Conservation (phyloP, 2,888 invertebrate genomes). For the Cheilosia urbana region DNA sequence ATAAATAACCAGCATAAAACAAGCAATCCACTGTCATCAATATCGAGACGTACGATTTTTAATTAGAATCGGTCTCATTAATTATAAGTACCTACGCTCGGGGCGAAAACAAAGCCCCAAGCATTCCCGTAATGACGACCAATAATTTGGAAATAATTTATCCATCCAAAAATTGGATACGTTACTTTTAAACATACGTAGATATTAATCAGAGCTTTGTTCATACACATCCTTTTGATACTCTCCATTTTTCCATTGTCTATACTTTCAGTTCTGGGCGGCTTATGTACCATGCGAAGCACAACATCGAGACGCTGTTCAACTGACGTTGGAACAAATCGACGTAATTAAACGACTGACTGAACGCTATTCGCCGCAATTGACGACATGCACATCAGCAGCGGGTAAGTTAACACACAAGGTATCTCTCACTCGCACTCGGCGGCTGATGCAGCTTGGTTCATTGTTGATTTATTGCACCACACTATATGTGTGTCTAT, state of each 20-base stretch:
- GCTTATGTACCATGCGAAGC: slow-evolving; percentile 89
- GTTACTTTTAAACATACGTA: background rate
- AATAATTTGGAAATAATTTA: background rate
- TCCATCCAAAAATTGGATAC: slow-evolving; percentile 34
- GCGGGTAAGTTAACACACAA: slow-evolving; percentile 85
- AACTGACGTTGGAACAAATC: slow-evolving; percentile 89
- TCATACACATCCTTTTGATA: slow-evolving; percentile 11
- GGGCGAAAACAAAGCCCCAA: no score
- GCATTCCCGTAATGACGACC: no score
- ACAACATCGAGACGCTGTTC: slow-evolving; percentile 89
- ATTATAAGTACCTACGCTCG: no score
- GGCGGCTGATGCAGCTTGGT: slow-evolving; percentile 25
- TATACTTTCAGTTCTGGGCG: slow-evolving; percentile 87
- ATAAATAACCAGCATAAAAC: no score
- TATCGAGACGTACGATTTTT: no score
- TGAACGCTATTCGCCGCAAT: slow-evolving; percentile 87
- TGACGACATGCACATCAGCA: slow-evolving; percentile 87
- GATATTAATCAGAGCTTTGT: slow-evolving; percentile 8
- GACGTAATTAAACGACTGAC: slow-evolving; percentile 89
- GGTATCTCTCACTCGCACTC: slow-evolving; percentile 8
- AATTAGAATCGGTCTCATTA: no score
- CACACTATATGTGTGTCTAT: slow-evolving; percentile 34
- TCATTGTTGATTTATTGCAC: slow-evolving; percentile 67
- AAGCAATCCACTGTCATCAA: no score
- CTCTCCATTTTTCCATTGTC: slow-evolving; percentile 1